A percentile compares a stretch with the other conserved stretches of the same genome.
Conservation (phyloP, 2,888 invertebrate species). For the Myathropa florea region DNA sequence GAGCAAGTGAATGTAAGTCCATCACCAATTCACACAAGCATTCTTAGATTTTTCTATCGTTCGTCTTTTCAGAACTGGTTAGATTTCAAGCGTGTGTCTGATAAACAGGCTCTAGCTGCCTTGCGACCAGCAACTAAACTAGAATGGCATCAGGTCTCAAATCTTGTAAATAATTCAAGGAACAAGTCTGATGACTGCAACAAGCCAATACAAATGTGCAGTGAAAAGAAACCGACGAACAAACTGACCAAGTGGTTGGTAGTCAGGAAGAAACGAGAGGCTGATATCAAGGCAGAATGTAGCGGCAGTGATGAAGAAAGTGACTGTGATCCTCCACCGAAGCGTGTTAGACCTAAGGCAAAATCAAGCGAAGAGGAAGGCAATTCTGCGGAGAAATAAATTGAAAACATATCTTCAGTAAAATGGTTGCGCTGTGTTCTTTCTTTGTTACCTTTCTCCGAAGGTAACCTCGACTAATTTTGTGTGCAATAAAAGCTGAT, state of each 20-base stretch:
- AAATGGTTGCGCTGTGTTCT: background rate
- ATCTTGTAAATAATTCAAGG: slow-evolving; percentile 86
- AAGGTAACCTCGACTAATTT: no score
- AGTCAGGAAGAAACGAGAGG: slow-evolving; percentile 71
- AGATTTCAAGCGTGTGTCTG: slow-evolving; percentile 82
- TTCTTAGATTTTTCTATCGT: background rate
- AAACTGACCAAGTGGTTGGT: slow-evolving; percentile 76
- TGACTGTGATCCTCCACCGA: slow-evolving; percentile 15
- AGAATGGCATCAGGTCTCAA: slow-evolving; percentile 87
- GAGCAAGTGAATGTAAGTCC: slow-evolving; percentile 84
- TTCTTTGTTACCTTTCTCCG: no score
- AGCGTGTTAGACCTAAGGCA: slow-evolving; percentile 17
- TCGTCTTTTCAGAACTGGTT: slow-evolving; percentile 84
- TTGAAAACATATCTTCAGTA: background rate
- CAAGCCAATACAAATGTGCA: slow-evolving; percentile 79
- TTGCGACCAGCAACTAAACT: slow-evolving; percentile 82
- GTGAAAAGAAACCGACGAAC: slow-evolving; percentile 61
- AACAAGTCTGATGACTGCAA: slow-evolving; percentile 85
- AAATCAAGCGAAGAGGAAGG: slow-evolving; percentile 49
- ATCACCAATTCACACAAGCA: no score
- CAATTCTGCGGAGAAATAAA: slow-evolving; percentile 36
- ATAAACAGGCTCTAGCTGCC: slow-evolving; percentile 82
- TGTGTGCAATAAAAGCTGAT: no score
- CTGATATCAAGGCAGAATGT: slow-evolving; percentile 30
- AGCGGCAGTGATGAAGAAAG: slow-evolving; percentile 11